These are phyloP conservation scores for Paramormyrops hopkinsi DNA, from an alignment of 2,797 vertebrate species.

Conservation along the genomic window DNA sequence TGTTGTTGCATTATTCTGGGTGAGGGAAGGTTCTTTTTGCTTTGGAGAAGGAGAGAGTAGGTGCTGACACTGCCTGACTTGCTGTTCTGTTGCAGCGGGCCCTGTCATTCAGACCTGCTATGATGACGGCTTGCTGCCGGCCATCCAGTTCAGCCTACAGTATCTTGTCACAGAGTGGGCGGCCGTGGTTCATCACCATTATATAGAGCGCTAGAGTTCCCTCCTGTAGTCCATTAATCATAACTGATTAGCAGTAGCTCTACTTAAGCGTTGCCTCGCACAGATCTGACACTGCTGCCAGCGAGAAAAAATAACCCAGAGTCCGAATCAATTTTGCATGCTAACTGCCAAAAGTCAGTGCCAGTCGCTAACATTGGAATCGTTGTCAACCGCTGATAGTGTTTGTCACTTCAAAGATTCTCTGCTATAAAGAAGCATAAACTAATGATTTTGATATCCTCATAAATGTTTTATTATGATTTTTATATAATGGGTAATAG, in stretches of 20 bases:
- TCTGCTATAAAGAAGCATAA: background rate
- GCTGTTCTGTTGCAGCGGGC: background rate
- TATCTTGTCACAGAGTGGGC: background rate
- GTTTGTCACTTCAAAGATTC: background rate
- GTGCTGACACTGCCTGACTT: background rate
- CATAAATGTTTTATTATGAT: background rate
- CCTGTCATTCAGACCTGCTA: background rate
- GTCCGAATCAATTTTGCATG: background rate
- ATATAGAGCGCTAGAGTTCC: background rate
- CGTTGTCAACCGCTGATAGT: background rate
- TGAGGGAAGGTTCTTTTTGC: background rate
- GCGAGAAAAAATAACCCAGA: background rate
- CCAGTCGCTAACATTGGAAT: background rate
- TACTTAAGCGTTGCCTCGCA: background rate
- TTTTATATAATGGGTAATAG: background rate
- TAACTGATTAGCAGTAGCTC: background rate
- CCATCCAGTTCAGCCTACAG: background rate
- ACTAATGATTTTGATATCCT: background rate
- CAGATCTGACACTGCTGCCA: background rate
- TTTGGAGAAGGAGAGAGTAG: background rate
- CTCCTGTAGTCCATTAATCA: background rate
- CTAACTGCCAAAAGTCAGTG: background rate
- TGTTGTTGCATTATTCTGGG: background rate
- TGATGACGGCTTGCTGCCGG: background rate
- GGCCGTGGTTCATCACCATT: background rate